A percentile compares a stretch with the other conserved stretches of the same genome.
phyloP scores from a whole-genome alignment of 1,140 invertebrate genomes.

The Parasteatoda tepidariorum region DNA sequence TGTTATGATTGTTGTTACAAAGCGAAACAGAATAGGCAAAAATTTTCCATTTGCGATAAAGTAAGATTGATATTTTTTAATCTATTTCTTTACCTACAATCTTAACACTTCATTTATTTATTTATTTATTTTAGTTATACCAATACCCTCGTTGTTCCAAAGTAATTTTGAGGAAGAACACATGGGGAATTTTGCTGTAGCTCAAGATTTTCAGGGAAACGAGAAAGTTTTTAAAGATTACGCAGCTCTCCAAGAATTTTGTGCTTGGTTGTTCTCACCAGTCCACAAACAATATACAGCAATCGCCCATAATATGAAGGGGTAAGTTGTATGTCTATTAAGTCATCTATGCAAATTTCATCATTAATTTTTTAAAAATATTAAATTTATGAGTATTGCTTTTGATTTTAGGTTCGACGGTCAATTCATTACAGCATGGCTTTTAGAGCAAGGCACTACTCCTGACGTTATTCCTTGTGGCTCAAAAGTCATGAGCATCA shows the following conservation, averaged over 20 bases:
- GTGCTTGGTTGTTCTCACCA: not conserved
- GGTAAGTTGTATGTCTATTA: not conserved
- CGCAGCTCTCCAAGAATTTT: not conserved
- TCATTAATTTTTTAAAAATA: not conserved
- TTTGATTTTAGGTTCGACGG: not conserved
- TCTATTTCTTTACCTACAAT: too few species aligned
- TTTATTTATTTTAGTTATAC: not conserved
- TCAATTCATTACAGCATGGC: not conserved
- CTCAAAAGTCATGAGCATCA: constrained; percentile 9
- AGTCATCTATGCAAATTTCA: not conserved
- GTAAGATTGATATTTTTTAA: not conserved
- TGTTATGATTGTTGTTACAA: not conserved
- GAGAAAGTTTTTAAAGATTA: constrained; percentile 2
- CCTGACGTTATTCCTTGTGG: constrained; percentile 40
- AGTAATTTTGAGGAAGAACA: not conserved
- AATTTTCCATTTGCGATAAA: not conserved
- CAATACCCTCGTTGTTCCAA: not conserved
- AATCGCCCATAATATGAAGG: too few species aligned
- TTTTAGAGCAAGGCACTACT: constrained; percentile 1
- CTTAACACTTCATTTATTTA: too few species aligned
- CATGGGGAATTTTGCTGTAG: not conserved
- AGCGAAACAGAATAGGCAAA: not conserved
- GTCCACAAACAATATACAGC: not conserved
- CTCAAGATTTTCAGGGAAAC: too few species aligned
- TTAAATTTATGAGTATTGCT: not conserved